These are phyloP conservation scores for Cepaea hortensis DNA, from an alignment of 2,888 invertebrate species.

Conservation along the genomic window DNA sequence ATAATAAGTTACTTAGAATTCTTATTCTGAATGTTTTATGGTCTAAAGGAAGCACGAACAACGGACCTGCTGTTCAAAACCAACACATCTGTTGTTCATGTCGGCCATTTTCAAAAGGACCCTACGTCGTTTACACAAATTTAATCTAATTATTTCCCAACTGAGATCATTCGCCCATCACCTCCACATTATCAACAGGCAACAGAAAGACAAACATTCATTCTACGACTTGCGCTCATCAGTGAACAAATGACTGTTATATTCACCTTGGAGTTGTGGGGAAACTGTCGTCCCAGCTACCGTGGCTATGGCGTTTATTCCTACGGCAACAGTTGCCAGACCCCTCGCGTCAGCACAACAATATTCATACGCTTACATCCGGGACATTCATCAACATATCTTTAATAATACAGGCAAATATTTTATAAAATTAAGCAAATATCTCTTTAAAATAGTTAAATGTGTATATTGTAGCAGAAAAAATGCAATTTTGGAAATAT, in stretches of 20 bases:
- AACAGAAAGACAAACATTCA: conserved; percentile 6
- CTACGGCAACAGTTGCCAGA: conserved; percentile 78
- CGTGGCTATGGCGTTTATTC: conserved; percentile 78
- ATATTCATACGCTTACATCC: conserved; percentile 65
- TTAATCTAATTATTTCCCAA: background rate
- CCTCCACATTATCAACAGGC: background rate
- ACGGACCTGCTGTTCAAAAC: background rate
- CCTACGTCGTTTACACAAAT: conserved; percentile 20
- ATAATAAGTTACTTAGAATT: no score
- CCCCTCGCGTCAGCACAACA: conserved; percentile 73
- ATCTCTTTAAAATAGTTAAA: no score
- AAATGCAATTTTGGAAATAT: background rate
- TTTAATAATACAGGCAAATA: no score
- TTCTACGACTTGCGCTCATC: background rate
- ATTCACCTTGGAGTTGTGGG: conserved; percentile 75
- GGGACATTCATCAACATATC: conserved; percentile 23
- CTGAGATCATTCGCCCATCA: conserved; percentile 10
- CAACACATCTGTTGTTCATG: background rate
- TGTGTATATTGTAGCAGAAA: background rate
- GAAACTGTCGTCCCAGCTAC: conserved; percentile 78
- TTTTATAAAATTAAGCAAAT: no score
- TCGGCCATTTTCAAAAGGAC: conserved; percentile 49
- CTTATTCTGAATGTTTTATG: no score
- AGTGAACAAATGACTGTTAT: conserved; percentile 27
- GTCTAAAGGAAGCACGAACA: background rate